Evolutionary conservation across 2,888 invertebrate genomes (phyloP), one percentile per base, ranked within the genome.

Genomic region (Drosophila phalerata): DNA sequence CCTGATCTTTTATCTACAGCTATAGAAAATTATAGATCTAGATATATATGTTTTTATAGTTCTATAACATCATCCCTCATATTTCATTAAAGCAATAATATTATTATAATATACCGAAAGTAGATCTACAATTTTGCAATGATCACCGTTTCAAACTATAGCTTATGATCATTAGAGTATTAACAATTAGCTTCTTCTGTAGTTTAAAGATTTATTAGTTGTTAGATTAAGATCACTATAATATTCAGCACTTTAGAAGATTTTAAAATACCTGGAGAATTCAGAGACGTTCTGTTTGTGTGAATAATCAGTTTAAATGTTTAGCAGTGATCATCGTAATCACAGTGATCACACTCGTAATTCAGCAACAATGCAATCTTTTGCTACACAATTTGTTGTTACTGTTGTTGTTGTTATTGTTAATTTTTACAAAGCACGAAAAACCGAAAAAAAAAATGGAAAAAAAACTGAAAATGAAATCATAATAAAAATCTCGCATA

Each of bases 401-500:
- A 49, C 32, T 70, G 40, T 25, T 37, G 34, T 38, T 45, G 49
- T n/a, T 22, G 38, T 63, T 74, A 66, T 49, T 61, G 53, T 58
- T 56, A 58, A 49, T 62, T 69, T 61, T 75, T 66, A 79, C 60
- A 85, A 66, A 47, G 60, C 49, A 15, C 25, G 9, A 43, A 49
- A 69, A 47, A 40, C 40, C 53, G 70, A 67, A 38, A 42, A 15
- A 40, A 58, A 55, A 49, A 49, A 48, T 53, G 53, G 6, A 22
- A 30, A 57, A 28, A 49, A 43, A 62, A 22, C 9, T 52, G 55
- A 72, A 79, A 77, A 77, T 72, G 82, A 85, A 85, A 89, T 89
- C 89, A 89, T 89, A 88, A 88, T 88, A 89, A 84, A 83, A 88
- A 87, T 84, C 84, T 90, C 78, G 78, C 76, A 72, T 86, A 90